These are phyloP conservation scores for Axis porcinus DNA, from an alignment of 2,113 vertebrate genomes.

Conservation along the genomic window DNA sequence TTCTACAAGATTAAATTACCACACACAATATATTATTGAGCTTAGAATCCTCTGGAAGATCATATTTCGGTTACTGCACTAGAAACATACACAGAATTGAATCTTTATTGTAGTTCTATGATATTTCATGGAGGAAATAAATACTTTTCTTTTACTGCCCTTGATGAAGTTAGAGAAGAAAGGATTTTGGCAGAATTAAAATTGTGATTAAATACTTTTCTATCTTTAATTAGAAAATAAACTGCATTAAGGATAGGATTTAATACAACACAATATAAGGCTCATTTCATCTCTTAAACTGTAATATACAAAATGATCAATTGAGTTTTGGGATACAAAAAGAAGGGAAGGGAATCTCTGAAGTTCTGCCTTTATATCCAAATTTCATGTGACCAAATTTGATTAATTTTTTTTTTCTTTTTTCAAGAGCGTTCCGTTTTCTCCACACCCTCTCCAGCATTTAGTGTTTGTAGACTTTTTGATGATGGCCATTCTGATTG, in stretches of 20 bases:
- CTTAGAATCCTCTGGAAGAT: not conserved
- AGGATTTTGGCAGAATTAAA: not conserved
- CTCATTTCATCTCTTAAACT: not conserved
- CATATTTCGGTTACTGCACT: not conserved
- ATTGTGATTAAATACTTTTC: not conserved
- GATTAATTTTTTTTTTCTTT: not conserved
- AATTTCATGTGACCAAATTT: not conserved
- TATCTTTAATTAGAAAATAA: not conserved
- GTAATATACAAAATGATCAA: not conserved
- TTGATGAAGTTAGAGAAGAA: not conserved
- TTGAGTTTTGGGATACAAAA: not conserved
- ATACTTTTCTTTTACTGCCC: not conserved
- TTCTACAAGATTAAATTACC: not conserved
- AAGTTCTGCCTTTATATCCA: not conserved
- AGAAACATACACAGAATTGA: not conserved
- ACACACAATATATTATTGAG: not conserved
- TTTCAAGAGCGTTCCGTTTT: not conserved
- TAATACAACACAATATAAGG: not conserved
- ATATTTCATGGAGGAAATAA: not conserved
- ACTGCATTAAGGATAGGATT: accelerated
- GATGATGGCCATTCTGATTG: not conserved
- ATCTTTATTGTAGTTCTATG: not conserved
- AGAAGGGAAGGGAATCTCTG: accelerated
- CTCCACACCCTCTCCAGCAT: not conserved
- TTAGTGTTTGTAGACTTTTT: not conserved